Base-by-base conservation (phyloP, 1,140 invertebrate species). In the Ceratina australensis region DNA sequence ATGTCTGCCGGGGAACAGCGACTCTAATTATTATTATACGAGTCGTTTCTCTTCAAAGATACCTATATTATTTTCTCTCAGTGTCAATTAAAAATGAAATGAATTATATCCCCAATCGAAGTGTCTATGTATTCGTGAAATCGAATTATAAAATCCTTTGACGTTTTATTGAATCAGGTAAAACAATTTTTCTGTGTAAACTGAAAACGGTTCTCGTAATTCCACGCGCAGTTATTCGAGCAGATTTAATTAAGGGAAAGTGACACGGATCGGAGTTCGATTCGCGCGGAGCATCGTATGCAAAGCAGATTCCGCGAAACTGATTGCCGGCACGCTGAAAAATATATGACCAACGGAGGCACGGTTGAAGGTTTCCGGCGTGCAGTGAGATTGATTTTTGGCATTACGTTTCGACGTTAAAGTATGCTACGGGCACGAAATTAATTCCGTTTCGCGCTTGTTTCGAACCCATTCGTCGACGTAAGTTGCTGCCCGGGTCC, bases 351-450 rank as follows among this genome's bases (percentile, higher is more conserved):
- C 72, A n/a, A 10, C 20, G 10, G n/a, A n/a, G 10, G n/a, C 49
- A 42, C 10, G 72, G 5, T 42, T 16, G 50, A 16, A 56, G 1
- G 72, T 57, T 20, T 57, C 50, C 49, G 18, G 50, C 61, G 33
- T 57, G 63, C 72, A 10, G 26, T 26, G 42, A 59, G 72, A 75
- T 75, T 65, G 72, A 75, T 67, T 67, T 67, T 75, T 57, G 42
- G 52, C 72, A 67, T 67, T 75, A 75, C 52, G 60, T 49, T 75
- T 67, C 54, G 72, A 75, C 72, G 72, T 22, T 67, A 67, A 75
- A 75, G 63, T 67, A 67, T 75, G 72, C 63, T 33, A 67, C 22
- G 64, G 52, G 67, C 63, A 67, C 52, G 54, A 20, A 67, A 75
- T 75, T 75, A 75, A 57, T 75, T 67, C 54, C 54, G 72, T 33